These are phyloP conservation scores for Megalopta genalis DNA, from an alignment of 1,140 invertebrate species.

Conservation along the genomic window DNA sequence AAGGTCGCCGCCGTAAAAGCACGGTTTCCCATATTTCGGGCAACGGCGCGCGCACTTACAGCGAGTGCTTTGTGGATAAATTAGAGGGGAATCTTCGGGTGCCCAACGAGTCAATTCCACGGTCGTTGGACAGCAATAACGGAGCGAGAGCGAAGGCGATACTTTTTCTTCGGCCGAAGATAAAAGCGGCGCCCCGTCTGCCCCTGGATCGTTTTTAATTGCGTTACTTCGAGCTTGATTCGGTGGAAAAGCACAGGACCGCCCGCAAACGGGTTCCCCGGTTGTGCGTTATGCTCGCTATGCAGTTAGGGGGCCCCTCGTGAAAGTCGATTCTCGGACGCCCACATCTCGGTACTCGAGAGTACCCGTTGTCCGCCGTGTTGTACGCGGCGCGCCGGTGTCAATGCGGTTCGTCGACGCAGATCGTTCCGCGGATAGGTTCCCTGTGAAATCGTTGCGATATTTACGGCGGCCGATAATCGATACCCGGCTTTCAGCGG, in stretches of 20 bases:
- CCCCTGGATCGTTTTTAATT: constrained; percentile 54
- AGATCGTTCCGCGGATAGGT: constrained; percentile 36
- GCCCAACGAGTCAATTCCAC: too few relatives aligned
- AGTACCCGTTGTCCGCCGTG: constrained; percentile 7
- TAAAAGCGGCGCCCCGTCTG: too few relatives aligned
- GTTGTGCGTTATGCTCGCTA: constrained; percentile 17
- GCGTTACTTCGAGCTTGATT: constrained; percentile 59
- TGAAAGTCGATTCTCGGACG: constrained; percentile 43
- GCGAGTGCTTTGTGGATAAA: too few relatives aligned
- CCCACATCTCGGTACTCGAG: constrained; percentile 38
- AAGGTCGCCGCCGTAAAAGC: too few relatives aligned
- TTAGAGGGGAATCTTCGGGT: too few relatives aligned
- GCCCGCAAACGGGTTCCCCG: constrained; percentile 59
- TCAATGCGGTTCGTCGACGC: constrained; percentile 54
- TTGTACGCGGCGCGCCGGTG: constrained; percentile 21
- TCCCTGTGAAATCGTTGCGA: constrained; percentile 46
- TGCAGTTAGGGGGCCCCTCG: constrained; percentile 23
- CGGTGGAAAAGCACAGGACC: constrained; percentile 19
- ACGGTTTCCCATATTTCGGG: too few relatives aligned
- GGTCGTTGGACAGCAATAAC: too few relatives aligned
- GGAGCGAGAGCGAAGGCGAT: too few relatives aligned
- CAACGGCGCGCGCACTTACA: too few relatives aligned
- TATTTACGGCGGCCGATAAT: constrained; percentile 52
- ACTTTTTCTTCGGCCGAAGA: too few relatives aligned
- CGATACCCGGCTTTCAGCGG: constrained; percentile 34